A percentile compares a stretch with the other conserved stretches of the same genome.
phyloP scores from a whole-genome alignment of 2,797 vertebrate species.

The Odontamblyopus lacepedii region DNA sequence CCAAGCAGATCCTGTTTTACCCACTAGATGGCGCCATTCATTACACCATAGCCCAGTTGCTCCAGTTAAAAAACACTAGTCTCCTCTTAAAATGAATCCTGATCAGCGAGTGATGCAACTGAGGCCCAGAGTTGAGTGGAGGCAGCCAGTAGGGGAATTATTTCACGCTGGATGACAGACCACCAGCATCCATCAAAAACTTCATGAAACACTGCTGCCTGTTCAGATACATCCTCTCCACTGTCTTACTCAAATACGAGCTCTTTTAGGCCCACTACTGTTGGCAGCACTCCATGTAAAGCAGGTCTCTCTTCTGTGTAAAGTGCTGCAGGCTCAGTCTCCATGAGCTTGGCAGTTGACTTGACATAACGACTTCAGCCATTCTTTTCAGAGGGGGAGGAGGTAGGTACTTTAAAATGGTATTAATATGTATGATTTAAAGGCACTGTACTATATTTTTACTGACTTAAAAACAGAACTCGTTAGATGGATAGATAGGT shows the following conservation, averaged over 20 bases:
- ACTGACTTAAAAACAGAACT: no score
- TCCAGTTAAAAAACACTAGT: not conserved
- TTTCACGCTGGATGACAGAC: slow-evolving; percentile 19
- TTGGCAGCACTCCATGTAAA: slow-evolving; percentile 3
- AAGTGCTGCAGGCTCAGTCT: not conserved
- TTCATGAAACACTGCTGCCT: not conserved
- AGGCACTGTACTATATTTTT: no score
- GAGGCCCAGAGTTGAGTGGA: slow-evolving; percentile 12
- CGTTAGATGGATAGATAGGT: no score
- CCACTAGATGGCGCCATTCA: slow-evolving; percentile 48
- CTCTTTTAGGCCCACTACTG: slow-evolving; percentile 1
- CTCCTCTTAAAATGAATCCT: slow-evolving; percentile 3
- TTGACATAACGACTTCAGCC: not conserved
- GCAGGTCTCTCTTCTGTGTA: not conserved
- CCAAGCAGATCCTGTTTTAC: rapidly evolving
- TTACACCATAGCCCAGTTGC: not conserved
- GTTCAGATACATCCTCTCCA: not conserved
- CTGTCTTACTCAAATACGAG: slow-evolving; percentile 7
- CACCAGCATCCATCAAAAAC: slow-evolving; percentile 16
- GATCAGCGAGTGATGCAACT: slow-evolving; percentile 40
- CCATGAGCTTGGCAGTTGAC: not conserved
- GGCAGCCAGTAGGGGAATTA: slow-evolving; percentile 15
- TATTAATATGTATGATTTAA: not conserved
- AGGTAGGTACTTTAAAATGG: not conserved
- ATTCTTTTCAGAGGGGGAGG: not conserved